Conservation (phyloP, 1,140 invertebrate species). For the Bombus fervidus region DNA sequence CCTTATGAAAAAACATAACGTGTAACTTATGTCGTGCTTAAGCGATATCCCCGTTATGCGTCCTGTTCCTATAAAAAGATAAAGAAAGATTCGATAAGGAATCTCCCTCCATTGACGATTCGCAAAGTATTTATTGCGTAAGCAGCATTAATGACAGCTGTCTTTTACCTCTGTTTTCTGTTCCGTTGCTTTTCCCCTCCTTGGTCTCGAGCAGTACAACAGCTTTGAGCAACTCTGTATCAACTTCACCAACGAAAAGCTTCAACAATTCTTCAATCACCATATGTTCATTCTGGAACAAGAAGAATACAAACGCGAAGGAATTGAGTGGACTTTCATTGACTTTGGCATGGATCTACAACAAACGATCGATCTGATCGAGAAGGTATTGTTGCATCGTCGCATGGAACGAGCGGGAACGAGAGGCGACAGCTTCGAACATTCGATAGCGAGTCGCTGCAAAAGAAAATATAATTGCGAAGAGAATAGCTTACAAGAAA, state of each 20-base stretch:
- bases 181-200: slow-evolving; percentile 57
- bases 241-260: slow-evolving; percentile 90
- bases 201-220: slow-evolving; percentile 79
- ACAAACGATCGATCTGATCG: slow-evolving; percentile 88
- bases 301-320: slow-evolving; percentile 88
- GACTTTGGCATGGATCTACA: slow-evolving; percentile 90
- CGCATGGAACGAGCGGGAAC: slow-evolving; percentile 28
- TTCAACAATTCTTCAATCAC: slow-evolving; percentile 90
- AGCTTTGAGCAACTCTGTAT: slow-evolving; percentile 85
- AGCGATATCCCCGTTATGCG: too few relatives aligned
- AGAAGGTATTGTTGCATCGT: slow-evolving; percentile 84
- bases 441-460: slow-evolving; percentile 4
- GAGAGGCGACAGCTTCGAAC: slow-evolving; percentile 31
- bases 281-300: slow-evolving; percentile 90
- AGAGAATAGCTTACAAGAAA: neutral
- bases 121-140: neutral
- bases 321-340: slow-evolving; percentile 89
- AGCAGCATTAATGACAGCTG: slow-evolving; percentile 77
- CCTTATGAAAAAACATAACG: slow-evolving; percentile 1
- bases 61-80: too few relatives aligned
- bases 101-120: neutral
- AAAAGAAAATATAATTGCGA: neutral
- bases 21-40: neutral
- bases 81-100: neutral
- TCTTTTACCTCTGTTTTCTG: slow-evolving; percentile 72